Base-by-base conservation (phyloP, 2,888 invertebrate genomes). In the Baccha elongata region DNA sequence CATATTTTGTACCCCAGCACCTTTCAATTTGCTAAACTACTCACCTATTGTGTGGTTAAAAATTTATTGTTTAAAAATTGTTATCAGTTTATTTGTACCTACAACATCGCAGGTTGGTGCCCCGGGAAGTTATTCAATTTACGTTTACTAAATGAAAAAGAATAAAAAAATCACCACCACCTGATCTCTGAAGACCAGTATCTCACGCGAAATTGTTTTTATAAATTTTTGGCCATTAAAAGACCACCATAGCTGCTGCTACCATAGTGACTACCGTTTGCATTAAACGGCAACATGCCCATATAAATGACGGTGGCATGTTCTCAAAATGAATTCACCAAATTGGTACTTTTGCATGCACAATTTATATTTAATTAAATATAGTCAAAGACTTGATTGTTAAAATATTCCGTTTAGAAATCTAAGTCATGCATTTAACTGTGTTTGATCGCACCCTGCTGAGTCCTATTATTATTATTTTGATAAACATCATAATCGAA, bases 71-170 rank as follows among this genome's bases (percentile, higher is more conserved):
- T 40, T 60, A 11, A 11, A n/a, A 3, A 32, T 35, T 53, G 32
- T 17, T 19, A 53, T 53, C 53, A 53, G 58, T 58, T 44, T n/a
- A 1, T 21, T 58, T 13, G 64, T 60, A 44, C 26, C 40, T 21
- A 32, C 17, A 32, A 11, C n/a, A n/a, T n/a, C n/a, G n/a, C 55
- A 52, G 69, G 81, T 67, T 72, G 64, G 62, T 83, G 76, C 81
- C 72, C 81, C 81, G 67, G 76, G 72, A 83, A 83, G 76, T 76
- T 83, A 76, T 83, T 83, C 76, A 83, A 78, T 78, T 83, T 76
- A 52, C 78, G 72, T 81, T 81, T 72, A 46, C 65, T 52, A 15
- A 68, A 17, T 17, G 3, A 29, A 50, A 17, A 32, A 3, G 13
- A 10, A 21, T 1, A 23, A 40, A 35, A 35, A 53, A 58, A 83